Conservation (phyloP, 1,140 invertebrate genomes). For the Aphidius gifuensis region DNA sequence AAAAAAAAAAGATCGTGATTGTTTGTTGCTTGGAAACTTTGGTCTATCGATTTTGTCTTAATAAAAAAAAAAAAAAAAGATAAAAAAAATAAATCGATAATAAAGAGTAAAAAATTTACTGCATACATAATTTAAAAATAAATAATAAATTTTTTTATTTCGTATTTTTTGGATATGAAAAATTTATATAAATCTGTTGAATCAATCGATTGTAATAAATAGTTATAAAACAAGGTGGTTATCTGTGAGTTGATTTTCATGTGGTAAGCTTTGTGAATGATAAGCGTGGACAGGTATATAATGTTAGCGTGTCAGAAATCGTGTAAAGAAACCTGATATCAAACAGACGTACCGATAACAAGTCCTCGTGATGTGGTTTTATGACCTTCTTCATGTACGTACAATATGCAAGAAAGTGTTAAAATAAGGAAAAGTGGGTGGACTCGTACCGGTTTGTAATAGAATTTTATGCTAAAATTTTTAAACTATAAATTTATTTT, state of each 20-base stretch:
- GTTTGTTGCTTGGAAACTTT: too few relatives aligned
- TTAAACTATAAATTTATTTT: background rate
- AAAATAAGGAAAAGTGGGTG: background rate
- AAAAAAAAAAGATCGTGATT: too few relatives aligned
- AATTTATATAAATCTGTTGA: too few relatives aligned
- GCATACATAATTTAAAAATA: too few relatives aligned
- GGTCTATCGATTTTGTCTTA: too few relatives aligned
- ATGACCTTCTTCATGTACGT: constrained; percentile 7
- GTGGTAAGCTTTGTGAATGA: constrained; percentile 16
- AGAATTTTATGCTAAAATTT: constrained; percentile 17
- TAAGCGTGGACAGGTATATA: constrained; percentile 22
- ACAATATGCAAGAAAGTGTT: constrained; percentile 5
- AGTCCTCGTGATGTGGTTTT: constrained; percentile 18
- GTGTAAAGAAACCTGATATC: constrained; percentile 16
- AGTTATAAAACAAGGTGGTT: too few relatives aligned
- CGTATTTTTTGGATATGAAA: too few relatives aligned
- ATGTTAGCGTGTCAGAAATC: constrained; percentile 16
- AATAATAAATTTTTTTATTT: too few relatives aligned
- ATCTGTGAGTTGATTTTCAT: background rate
- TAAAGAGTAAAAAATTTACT: too few relatives aligned
- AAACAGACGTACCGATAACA: constrained; percentile 25
- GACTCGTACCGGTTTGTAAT: constrained; percentile 5
- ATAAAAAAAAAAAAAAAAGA: too few relatives aligned
- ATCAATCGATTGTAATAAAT: too few relatives aligned
- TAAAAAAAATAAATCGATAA: too few relatives aligned